Evolutionary conservation across 2,797 vertebrate genomes (phyloP).

Genomic region (Delichon dasypus): DNA sequence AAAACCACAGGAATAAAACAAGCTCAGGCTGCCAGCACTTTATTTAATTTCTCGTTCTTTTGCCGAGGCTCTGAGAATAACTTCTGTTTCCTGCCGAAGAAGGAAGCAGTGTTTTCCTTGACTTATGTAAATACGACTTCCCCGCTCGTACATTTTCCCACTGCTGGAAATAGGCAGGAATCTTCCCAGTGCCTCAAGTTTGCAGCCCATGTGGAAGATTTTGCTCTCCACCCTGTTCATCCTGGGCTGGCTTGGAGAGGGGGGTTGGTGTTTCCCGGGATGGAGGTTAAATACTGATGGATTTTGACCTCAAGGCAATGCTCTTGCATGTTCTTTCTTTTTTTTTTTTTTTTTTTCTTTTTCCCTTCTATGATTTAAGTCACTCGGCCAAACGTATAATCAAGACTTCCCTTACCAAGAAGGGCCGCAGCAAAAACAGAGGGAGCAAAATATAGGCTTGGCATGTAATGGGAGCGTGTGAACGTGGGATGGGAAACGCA

Average conservation of each 20-base stretch:
- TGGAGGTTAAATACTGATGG: neutral
- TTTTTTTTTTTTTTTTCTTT: neutral
- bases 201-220: neutral
- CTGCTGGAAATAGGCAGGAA: conserved; percentile 63
- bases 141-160: conserved; percentile 63
- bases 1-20: conserved; percentile 73
- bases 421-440: conserved; percentile 18
- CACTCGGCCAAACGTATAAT: conserved; percentile 23
- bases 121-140: conserved; percentile 78
- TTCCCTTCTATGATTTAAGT: neutral
- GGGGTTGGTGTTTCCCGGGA: conserved; percentile 24
- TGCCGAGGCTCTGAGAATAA: conserved; percentile 74
- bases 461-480: conserved; percentile 41
- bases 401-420: conserved; percentile 46
- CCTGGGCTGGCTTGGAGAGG: neutral
- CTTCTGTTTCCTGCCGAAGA: conserved; percentile 73
- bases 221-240: neutral
- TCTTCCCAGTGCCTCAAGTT: conserved; percentile 53
- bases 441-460: conserved; percentile 54
- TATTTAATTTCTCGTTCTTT: conserved; percentile 69
- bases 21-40: conserved; percentile 51
- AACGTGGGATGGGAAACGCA: conserved; percentile 37
- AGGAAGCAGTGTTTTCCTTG: conserved; percentile 78
- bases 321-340: neutral
- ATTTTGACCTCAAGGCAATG: neutral